Evolutionary conservation across 2,113 vertebrate species (phyloP), one percentile per base, ranked within the genome.

Genomic region (Sapayoa aenigma): DNA sequence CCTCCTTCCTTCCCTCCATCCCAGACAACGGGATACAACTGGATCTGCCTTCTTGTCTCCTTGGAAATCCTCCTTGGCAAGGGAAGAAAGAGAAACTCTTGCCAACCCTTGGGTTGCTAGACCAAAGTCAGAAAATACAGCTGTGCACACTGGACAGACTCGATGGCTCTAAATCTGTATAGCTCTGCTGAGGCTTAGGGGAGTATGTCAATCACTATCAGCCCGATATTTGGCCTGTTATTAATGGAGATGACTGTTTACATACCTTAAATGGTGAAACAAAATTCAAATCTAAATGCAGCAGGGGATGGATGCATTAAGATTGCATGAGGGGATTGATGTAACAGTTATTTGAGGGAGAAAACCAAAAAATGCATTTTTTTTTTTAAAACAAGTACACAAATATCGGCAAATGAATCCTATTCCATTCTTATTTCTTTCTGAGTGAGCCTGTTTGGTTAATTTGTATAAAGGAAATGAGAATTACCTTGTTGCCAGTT

Each of bases 401-500:
- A 23, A 56, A 16, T 59, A 72, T 28, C 55, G 89, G 58, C 27
- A 80, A 86, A 69, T n/a, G 16, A 49, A 63, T 37, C 31, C 33
- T n/a, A 12, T 35, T 41, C 49, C 33, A 63, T 16, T 60, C 20
- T 86, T 31, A 35, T 16, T 69, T 88, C 39, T 22, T 84, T 50
- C 66, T 25, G 12, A 93, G 35, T 31, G 28, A 89, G 20, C 11
- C 37, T 35, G 52, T 74, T 44, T 41, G 30, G 16, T 72, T 81
- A 50, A 66, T 71, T 53, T 74, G 37, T 52, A 49, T 20, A 82
- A 39, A 86, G 37, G 74, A 39, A 79, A 84, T 12, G 31, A 84
- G 42, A 73, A 62, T 33, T 98, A 99, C 99, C 99, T 99, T 99
- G 93, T 98, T 96, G 86, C 99, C 99, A 19, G 99, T 99, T 89